Conservation (phyloP, 2,113 vertebrate genomes). For the Hemiprocne comata region DNA sequence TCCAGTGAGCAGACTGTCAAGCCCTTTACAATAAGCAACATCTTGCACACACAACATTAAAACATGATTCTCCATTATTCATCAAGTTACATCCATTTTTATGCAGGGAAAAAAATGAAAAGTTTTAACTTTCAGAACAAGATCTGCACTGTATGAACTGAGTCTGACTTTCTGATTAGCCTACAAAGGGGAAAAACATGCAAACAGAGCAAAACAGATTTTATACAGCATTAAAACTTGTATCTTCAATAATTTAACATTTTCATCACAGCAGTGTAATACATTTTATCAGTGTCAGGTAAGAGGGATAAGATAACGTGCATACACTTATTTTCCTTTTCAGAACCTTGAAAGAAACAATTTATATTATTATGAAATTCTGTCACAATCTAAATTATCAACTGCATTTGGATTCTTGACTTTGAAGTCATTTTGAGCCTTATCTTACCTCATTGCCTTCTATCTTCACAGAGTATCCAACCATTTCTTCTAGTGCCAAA, state of each 20-base stretch:
- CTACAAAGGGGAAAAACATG: neutral
- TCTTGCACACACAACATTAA: constrained; percentile 14
- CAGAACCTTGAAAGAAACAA: neutral
- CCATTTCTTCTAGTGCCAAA: constrained; percentile 58
- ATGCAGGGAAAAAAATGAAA: neutral
- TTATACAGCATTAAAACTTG: neutral
- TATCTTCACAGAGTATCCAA: constrained; percentile 42
- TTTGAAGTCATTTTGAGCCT: neutral
- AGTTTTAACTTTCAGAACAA: constrained; percentile 4
- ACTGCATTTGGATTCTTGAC: neutral
- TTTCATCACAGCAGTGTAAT: neutral
- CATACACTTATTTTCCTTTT: neutral
- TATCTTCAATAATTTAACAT: neutral
- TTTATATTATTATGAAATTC: neutral
- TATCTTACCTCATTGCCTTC: constrained; percentile 64
- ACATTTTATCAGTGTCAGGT: neutral
- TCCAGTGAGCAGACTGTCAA: constrained; percentile 49
- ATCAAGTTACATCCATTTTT: neutral
- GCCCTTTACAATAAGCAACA: constrained; percentile 49
- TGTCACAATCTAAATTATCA: neutral
- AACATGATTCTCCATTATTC: constrained; percentile 1
- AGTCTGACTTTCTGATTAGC: neutral
- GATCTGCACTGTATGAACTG: neutral
- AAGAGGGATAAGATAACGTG: neutral
- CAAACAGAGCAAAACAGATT: neutral